These are phyloP conservation scores for Regulus satrapa DNA, from an alignment of 2,113 vertebrate species.

Conservation along the genomic window DNA sequence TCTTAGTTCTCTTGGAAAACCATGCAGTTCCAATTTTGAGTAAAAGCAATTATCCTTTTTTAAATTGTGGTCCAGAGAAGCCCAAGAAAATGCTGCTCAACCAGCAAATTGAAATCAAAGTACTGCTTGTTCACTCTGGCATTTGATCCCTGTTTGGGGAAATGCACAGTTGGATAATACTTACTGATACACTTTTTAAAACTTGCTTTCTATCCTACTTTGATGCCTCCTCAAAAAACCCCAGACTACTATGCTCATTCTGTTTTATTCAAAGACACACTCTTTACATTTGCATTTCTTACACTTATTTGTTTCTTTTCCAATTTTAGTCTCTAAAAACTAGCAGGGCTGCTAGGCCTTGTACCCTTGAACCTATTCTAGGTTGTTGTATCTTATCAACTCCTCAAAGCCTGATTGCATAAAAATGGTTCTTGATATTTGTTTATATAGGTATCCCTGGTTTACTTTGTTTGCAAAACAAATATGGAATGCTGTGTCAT, in stretches of 20 bases:
- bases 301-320: background rate
- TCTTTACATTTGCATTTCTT: background rate
- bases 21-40: background rate
- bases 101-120: background rate
- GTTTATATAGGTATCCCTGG: background rate
- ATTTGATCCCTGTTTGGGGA: background rate
- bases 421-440: background rate
- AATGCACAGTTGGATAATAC: background rate
- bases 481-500: background rate
- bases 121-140: background rate
- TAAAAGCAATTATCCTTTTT: background rate
- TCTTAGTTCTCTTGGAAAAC: background rate
- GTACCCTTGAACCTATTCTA: background rate
- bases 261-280: background rate
- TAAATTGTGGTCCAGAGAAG: background rate
- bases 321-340: background rate
- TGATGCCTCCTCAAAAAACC: background rate
- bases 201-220: background rate
- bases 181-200: background rate
- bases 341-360: background rate
- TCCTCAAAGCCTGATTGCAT: background rate
- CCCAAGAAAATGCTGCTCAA: background rate
- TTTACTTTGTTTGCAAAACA: background rate
- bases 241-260: background rate
- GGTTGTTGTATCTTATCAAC: background rate